Conservation (phyloP, 64 coral and sea anemone species). For the Montipora foliosa region DNA sequence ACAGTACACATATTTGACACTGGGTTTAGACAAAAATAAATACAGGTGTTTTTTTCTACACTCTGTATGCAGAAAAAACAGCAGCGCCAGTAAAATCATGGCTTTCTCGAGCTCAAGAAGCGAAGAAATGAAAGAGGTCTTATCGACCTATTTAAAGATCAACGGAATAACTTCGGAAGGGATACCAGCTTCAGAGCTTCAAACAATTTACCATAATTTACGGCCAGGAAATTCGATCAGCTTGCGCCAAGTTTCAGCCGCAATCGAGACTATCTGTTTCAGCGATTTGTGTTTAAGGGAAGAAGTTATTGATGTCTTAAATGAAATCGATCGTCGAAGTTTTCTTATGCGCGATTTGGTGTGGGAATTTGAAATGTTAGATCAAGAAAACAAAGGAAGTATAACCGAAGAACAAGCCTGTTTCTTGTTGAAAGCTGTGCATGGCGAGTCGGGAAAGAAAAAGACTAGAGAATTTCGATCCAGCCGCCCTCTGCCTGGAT, state of each 20-base stretch:
- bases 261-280: constrained; percentile 64
- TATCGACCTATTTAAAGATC: not conserved
- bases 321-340: constrained; percentile 62
- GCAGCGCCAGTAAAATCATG: constrained; percentile 3
- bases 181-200: constrained; percentile 43
- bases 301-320: constrained; percentile 51
- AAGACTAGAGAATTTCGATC: constrained; percentile 26
- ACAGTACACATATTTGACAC: not conserved
- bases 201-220: constrained; percentile 54
- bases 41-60: constrained; percentile 25
- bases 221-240: constrained; percentile 60
- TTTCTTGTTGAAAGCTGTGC: constrained; percentile 45
- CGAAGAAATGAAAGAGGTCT: not conserved
- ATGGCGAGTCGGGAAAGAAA: constrained; percentile 33
- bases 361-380: constrained; percentile 69
- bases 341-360: constrained; percentile 50
- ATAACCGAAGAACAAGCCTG: constrained; percentile 54
- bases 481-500: not conserved
- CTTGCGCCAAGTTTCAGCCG: constrained; percentile 53
- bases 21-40: constrained; percentile 6
- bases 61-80: not conserved
- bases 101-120: not conserved
- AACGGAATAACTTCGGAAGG: not conserved
- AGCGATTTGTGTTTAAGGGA: constrained; percentile 66
- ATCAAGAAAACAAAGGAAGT: not conserved